Percentiles rank a stretch among this genome's conserved stretches.
Conservation (phyloP, 2,113 vertebrate species). For the Myiopsitta monachus region DNA sequence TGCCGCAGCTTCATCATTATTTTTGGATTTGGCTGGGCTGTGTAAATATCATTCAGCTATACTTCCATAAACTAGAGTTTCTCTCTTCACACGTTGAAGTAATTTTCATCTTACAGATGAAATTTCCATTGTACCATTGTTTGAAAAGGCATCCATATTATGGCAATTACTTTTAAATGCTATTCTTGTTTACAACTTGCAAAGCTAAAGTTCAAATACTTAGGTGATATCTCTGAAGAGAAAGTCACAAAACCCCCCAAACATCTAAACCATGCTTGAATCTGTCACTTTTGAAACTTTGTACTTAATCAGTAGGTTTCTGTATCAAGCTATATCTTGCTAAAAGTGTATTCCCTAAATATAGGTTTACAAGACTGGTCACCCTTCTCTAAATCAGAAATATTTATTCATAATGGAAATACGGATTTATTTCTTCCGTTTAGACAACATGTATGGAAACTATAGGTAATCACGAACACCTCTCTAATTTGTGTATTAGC, state of each 20-base stretch:
- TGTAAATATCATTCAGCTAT: background rate
- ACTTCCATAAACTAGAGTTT: background rate
- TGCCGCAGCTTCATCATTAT: rapidly evolving
- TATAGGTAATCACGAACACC: background rate
- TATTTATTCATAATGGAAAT: background rate
- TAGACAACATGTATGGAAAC: background rate
- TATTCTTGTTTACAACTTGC: background rate
- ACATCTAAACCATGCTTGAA: background rate
- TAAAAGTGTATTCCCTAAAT: background rate
- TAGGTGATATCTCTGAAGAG: background rate
- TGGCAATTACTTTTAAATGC: background rate
- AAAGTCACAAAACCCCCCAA: background rate
- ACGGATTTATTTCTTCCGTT: background rate
- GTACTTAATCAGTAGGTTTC: background rate
- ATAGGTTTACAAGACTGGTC: background rate
- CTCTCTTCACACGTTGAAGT: background rate
- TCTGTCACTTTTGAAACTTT: background rate
- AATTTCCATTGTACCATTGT: background rate
- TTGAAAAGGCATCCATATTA: background rate
- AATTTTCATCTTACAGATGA: background rate
- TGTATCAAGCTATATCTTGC: background rate
- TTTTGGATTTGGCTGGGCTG: background rate
- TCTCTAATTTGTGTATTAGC: background rate
- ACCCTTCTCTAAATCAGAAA: background rate
- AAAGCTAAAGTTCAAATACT: background rate